Percentiles rank a stretch among this genome's conserved stretches.
phyloP scores from a whole-genome alignment of 2,888 invertebrate genomes.

The Leptura quadrifasciata region DNA sequence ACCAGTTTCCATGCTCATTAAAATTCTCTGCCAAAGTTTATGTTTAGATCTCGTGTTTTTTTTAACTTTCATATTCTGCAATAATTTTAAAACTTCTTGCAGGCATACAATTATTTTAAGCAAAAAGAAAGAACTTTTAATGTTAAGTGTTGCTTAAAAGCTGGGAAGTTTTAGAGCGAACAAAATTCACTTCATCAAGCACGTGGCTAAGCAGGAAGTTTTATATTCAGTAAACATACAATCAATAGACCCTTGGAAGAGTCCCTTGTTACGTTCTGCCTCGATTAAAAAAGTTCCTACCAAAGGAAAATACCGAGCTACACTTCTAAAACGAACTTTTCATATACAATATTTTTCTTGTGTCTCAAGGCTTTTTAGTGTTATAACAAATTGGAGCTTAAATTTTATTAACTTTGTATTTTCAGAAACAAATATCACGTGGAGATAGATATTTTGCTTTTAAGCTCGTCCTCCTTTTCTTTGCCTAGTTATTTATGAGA shows the following conservation, averaged over 20 bases:
- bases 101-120: conserved; percentile 30
- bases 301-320: neutral
- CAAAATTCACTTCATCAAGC: conserved; percentile 21
- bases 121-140: conserved; percentile 19
- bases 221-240: conserved; percentile 31
- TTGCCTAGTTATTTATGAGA: too few species aligned
- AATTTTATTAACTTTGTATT: neutral
- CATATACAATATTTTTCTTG: neutral
- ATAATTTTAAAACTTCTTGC: conserved; percentile 33
- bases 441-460: too few species aligned
- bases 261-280: conserved; percentile 10
- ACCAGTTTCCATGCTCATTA: conserved; percentile 28
- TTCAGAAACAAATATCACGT: too few species aligned
- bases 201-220: conserved; percentile 20
- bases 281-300: conserved; percentile 2
- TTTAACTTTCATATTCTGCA: conserved; percentile 9
- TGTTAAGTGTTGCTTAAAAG: conserved; percentile 30
- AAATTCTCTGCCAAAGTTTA: conserved; percentile 20
- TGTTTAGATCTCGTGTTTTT: conserved; percentile 9
- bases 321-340: neutral
- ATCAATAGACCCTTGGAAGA: conserved; percentile 16
- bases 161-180: conserved; percentile 16
- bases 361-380: neutral
- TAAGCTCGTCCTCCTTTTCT: too few species aligned
- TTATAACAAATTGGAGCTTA: neutral